Evolutionary conservation across 2,113 vertebrate genomes (phyloP), one percentile per base, ranked within the genome.

Genomic region (Ia io): DNA sequence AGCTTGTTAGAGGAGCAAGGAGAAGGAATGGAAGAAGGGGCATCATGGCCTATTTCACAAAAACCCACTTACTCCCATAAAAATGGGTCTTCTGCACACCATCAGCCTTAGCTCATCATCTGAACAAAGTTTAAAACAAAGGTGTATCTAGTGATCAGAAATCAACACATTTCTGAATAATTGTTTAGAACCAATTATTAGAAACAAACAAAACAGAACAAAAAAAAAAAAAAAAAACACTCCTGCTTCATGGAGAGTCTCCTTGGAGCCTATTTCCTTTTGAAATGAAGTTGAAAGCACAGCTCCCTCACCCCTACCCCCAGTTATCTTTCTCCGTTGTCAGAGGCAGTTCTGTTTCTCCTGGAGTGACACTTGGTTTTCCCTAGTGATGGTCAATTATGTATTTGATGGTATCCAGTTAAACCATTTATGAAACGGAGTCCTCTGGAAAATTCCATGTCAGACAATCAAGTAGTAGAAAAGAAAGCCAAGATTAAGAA

Each of bases 361-460:
- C 13, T 94, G 92, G 92, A 88, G 90, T 32, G 91, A 65, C 37
- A 84, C 65, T 90, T 97, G 95, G 67, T 97, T 95, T 96, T 97
- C 89, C 91, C 53, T 94, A 42, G 44, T 77, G 17, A 32, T 40
- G 32, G 28, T 96, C 97, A 91, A 86, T 95, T 91, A n/a, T 84
- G 49, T 51, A 53, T 96, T 95, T 92, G 94, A 87, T 86, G 11
- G 7, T 59, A 88, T 73, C 37, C 69, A 78, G 73, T 84, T 94
- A 96, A 96, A 97, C 97, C 93, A 97, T 97, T 95, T 97, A 88
- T 77, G 90, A 86, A 61, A 92, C 23, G 79, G 92, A 97, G 96
- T 96, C 96, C 93, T 98, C 86, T 96, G 96, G 93, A 98, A 98
- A 98, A 97, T 98, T 98, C 96, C 97, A 83, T 49, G 23, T 94